Evolutionary conservation across 1,140 invertebrate species (phyloP).

Genomic region (Pogonus chalceus): DNA sequence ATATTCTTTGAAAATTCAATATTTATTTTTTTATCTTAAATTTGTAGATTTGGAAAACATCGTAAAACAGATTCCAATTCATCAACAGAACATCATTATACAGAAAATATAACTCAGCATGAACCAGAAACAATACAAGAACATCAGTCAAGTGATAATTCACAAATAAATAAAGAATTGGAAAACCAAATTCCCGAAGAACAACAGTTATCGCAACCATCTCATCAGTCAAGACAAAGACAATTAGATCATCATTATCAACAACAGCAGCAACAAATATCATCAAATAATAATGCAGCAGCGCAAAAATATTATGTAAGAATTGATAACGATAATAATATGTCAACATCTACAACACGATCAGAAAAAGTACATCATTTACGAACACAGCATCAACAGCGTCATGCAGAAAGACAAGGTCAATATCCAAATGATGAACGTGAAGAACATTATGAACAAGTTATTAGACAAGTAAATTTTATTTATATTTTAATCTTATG

Average conservation of each 20-base stretch:
- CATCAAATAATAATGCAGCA: no score
- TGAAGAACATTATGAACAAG: constrained; percentile 41
- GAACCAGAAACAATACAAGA: constrained; percentile 35
- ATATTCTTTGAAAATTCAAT: background rate
- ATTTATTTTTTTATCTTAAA: no score
- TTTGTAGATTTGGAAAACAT: constrained; percentile 59
- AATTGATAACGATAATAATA: constrained; percentile 14
- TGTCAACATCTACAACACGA: constrained; percentile 28
- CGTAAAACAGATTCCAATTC: constrained; percentile 45
- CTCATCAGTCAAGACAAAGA: no score
- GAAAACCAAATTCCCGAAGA: constrained; percentile 20
- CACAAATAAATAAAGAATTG: constrained; percentile 32
- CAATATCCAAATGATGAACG: constrained; percentile 38
- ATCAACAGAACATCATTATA: background rate
- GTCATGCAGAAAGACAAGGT: constrained; percentile 37
- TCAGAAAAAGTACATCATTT: constrained; percentile 11
- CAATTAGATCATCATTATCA: background rate
- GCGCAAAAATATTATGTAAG: background rate
- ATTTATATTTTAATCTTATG: constrained; percentile 15
- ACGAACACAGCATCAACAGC: constrained; percentile 16
- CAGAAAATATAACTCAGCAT: no score
- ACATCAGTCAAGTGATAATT: constrained; percentile 36
- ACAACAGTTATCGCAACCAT: no score
- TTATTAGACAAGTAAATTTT: constrained; percentile 32
- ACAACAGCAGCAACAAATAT: no score